Percentiles rank a stretch among this genome's conserved stretches.
These are phyloP conservation scores for Schizothorax lantsangensis DNA, from an alignment of 2,797 vertebrate genomes.

Conservation along the genomic window DNA sequence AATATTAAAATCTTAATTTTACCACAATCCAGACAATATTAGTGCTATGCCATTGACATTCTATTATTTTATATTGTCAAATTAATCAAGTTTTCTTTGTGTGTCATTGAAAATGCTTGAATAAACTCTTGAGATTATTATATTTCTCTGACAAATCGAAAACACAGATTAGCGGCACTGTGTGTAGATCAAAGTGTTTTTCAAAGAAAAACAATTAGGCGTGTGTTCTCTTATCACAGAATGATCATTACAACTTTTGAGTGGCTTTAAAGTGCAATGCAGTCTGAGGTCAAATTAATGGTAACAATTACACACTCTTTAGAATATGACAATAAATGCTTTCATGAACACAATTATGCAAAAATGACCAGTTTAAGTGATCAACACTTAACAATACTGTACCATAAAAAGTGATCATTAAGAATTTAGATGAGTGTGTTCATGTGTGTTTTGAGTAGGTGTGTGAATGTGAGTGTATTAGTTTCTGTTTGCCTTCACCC, in stretches of 20 bases:
- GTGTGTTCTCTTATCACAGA: background rate
- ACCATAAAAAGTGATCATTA: background rate
- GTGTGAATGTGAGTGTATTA: background rate
- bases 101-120: background rate
- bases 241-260: background rate
- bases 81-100: background rate
- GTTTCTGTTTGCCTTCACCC: constrained; percentile 23
- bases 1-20: too few relatives aligned
- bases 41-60: too few relatives aligned
- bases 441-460: constrained; percentile 29
- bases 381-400: background rate
- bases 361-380: background rate
- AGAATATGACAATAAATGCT: background rate
- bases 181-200: background rate
- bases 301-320: too few relatives aligned
- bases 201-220: background rate
- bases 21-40: too few relatives aligned
- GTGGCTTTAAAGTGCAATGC: background rate
- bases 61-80: background rate
- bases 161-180: background rate
- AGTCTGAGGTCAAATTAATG: background rate
- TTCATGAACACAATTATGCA: background rate
- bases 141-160: background rate
- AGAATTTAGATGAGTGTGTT: background rate
- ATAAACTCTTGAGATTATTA: background rate